These are phyloP conservation scores for Perizoma flavofasciatum DNA, from an alignment of 2,888 invertebrate genomes.

Conservation along the genomic window DNA sequence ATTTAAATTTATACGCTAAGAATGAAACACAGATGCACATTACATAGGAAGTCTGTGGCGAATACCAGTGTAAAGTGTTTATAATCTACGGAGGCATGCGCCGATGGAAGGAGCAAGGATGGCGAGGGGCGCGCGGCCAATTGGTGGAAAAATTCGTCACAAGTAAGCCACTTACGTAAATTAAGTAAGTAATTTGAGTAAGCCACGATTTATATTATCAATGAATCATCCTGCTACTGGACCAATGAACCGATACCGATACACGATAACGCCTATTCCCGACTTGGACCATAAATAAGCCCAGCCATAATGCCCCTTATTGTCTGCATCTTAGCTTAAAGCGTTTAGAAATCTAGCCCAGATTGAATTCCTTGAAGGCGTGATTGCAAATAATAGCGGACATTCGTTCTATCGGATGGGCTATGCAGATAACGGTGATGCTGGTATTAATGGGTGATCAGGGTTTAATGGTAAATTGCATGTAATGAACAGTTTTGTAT, in stretches of 20 bases:
- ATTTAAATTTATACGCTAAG: no score
- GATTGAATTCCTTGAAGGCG: slow-evolving; percentile 64
- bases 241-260: slow-evolving; percentile 21
- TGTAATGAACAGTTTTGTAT: slow-evolving; percentile 27
- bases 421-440: slow-evolving; percentile 45
- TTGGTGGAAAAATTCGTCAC: no score
- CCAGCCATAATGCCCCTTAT: slow-evolving; percentile 44
- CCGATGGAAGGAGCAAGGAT: no score
- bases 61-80: no score
- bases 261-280: slow-evolving; percentile 19
- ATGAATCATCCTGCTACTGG: slow-evolving; percentile 23
- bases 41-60: no score
- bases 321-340: slow-evolving; percentile 49
- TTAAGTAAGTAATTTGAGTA: no score
- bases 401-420: slow-evolving; percentile 24
- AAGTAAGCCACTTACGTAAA: no score
- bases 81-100: no score
- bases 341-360: slow-evolving; percentile 60
- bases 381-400: slow-evolving; percentile 56
- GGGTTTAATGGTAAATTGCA: slow-evolving; percentile 18
- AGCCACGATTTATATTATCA: no score
- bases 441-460: slow-evolving; percentile 50
- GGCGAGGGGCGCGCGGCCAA: no score
- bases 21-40: no score
- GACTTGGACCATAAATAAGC: slow-evolving; percentile 39